phyloP scores from a whole-genome alignment of 2,888 invertebrate species.

The Alloplasta piceator region DNA sequence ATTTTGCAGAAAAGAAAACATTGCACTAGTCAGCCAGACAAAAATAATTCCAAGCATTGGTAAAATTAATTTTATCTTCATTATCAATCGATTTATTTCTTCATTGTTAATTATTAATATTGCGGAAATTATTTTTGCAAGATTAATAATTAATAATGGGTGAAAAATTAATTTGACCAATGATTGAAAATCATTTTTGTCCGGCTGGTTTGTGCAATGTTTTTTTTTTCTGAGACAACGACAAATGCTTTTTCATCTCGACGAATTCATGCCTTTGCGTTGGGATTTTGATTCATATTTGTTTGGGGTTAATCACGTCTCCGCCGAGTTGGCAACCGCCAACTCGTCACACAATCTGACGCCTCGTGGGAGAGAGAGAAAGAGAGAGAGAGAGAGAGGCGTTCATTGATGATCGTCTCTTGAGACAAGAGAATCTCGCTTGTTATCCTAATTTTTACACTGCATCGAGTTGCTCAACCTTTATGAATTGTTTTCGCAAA shows the following conservation, averaged over 20 bases:
- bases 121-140: too few species aligned
- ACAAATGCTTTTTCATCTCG: background rate
- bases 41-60: too few species aligned
- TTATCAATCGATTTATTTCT: too few species aligned
- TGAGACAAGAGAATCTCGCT: conserved; percentile 48
- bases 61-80: too few species aligned
- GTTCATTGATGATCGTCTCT: conserved; percentile 50
- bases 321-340: conserved; percentile 44
- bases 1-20: too few species aligned
- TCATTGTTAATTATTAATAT: too few species aligned
- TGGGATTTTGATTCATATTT: conserved; percentile 14
- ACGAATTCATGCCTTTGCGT: conserved; percentile 1
- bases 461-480: too few species aligned
- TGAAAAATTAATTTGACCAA: too few species aligned
- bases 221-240: conserved; percentile 1
- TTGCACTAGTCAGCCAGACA: too few species aligned
- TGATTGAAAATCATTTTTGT: background rate
- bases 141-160: too few species aligned
- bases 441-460: conserved; percentile 5
- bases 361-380: background rate
- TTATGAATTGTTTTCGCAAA: too few species aligned
- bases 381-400: background rate
- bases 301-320: conserved; percentile 1
- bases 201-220: background rate
- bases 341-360: conserved; percentile 10